Conservation (phyloP, 2,113 vertebrate species). For the Ondatra zibethicus region DNA sequence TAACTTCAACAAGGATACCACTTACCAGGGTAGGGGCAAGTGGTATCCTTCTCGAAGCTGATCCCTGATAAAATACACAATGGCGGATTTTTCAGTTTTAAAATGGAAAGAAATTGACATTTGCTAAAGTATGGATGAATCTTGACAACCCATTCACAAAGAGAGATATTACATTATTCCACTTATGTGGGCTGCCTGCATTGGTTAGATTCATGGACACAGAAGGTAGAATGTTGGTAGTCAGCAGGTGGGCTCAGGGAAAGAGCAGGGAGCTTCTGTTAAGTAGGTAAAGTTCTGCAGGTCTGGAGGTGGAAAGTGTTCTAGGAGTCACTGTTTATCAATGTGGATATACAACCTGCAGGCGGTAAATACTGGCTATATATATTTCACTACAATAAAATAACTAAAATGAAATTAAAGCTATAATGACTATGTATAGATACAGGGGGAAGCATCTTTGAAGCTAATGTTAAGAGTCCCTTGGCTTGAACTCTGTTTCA, state of each 20-base stretch:
- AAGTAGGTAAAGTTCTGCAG: neutral
- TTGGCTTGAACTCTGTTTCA: neutral
- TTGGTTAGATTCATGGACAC: neutral
- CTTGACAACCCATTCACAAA: neutral
- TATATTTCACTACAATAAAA: neutral
- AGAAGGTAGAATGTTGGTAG: slow-evolving; percentile 3
- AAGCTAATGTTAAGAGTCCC: neutral
- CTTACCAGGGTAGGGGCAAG: no score
- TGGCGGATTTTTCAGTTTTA: neutral
- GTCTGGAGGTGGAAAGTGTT: neutral
- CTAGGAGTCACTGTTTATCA: neutral
- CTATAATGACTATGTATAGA: neutral
- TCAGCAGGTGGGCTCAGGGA: neutral
- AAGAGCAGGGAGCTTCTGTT: neutral
- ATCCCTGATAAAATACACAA: neutral
- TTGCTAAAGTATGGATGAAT: neutral
- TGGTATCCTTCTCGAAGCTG: no score
- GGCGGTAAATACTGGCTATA: neutral
- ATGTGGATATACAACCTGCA: neutral
- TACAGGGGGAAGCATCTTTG: neutral
- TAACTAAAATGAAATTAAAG: neutral
- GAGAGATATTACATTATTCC: neutral
- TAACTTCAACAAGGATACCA: no score
- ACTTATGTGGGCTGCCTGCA: neutral
- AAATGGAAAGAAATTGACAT: neutral